Evolutionary conservation across 2,888 invertebrate species (phyloP), one percentile per base, ranked within the genome.

Genomic region (Petrolisthes cinctipes): DNA sequence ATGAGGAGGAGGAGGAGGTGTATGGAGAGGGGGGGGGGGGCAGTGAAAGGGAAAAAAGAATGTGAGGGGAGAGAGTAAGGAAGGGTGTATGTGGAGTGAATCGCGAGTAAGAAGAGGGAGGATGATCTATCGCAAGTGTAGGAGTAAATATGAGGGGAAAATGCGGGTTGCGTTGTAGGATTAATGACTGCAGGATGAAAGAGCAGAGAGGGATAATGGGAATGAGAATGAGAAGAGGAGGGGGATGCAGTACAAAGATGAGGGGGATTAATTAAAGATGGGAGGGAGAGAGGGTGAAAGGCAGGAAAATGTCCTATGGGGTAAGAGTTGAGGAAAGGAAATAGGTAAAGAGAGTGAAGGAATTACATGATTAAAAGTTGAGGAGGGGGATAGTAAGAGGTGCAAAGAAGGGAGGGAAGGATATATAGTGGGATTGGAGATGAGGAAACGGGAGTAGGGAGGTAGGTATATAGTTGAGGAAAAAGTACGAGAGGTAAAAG

Each of bases 51-150:
- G 17, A 11, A 66, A 66, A 66, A 17, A 17, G 66, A 14, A 14
- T 14, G 14, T 61, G 66, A 66, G 53, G 37, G 54, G 56, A 78
- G 54, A 78, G 78, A 54, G 78, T 78, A 53, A 78, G 20, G 78
- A n/a, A 53, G 54, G 23, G 53, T n/a, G 56, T 78, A 0, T 78
- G 53, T 23, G 5, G 17, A 53, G n/a, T 78, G 37, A 37, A 37
- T 37, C 37, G 37, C 37, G 37, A 37, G 37, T 37, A 37, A 37
- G 37, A 37, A 37, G 37, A 37, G 37, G 37, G 37, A 37, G 37
- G 37, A 37, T 0, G 37, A 37, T 37, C 37, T 37, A 37, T 37
- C 37, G 37, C 37, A 37, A 37, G 37, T 37, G 37, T 37, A 37
- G 37, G 37, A 37, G 37, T 20, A 23, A 17, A 23, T 20, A 23